A percentile compares a stretch with the other conserved stretches of the same genome.
These are phyloP conservation scores for Odontamblyopus rebecca DNA, from an alignment of 2,797 vertebrate species.

Conservation along the genomic window DNA sequence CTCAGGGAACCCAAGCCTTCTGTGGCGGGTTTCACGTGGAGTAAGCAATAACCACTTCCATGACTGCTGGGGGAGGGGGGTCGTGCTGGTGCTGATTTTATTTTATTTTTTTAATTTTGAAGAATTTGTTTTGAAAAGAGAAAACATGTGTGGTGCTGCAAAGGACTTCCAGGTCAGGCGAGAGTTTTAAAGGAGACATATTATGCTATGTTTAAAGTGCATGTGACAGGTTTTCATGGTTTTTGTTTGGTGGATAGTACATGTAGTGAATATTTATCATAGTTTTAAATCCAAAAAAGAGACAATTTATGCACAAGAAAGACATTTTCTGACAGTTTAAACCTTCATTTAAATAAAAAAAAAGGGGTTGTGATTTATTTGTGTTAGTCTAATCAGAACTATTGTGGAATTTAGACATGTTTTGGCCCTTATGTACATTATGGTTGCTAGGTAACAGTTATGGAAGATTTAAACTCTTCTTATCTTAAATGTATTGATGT, in stretches of 20 bases:
- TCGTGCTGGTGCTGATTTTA: background rate
- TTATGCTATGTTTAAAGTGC: background rate
- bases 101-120: conserved; percentile 1
- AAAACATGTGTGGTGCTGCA: conserved; percentile 47
- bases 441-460: too few species aligned
- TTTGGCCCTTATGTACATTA: too few species aligned
- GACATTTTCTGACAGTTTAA: too few species aligned
- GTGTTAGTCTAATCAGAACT: too few species aligned
- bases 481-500: too few species aligned
- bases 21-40: background rate
- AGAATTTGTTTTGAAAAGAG: conserved; percentile 26
- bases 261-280: too few species aligned
- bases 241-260: background rate
- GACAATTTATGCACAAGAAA: too few species aligned
- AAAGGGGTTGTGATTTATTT: too few species aligned
- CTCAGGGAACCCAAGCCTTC: background rate
- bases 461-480: too few species aligned
- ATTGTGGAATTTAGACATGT: too few species aligned
- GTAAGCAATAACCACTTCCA: background rate
- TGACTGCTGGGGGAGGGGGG: background rate
- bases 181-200: conserved; percentile 53
- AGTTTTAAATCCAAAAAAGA: too few species aligned
- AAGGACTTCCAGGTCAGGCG: conserved; percentile 52
- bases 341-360: too few species aligned
- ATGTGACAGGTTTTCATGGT: background rate